These are phyloP conservation scores for Athetis lepigone DNA, from an alignment of 2,888 invertebrate species.

Conservation along the genomic window DNA sequence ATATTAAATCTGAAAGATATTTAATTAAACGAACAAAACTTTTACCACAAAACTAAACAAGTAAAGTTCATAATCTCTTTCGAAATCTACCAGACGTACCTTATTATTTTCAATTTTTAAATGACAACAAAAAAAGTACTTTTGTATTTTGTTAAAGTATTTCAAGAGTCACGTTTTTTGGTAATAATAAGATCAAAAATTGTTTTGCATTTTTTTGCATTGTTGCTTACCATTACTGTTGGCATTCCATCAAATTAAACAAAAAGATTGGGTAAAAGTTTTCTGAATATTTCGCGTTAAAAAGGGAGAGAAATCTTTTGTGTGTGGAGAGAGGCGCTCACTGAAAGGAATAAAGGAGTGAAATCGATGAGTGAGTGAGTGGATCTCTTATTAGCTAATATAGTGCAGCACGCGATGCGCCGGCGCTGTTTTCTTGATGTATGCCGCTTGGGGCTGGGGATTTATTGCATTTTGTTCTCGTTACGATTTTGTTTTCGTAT, in stretches of 20 bases:
- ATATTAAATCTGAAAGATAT: neutral
- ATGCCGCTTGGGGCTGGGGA: constrained; percentile 46
- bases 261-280: constrained; percentile 28
- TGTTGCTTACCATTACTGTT: constrained; percentile 39
- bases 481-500: neutral
- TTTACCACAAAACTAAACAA: constrained; percentile 4
- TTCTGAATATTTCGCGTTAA: constrained; percentile 37
- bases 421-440: constrained; percentile 46
- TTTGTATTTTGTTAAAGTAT: constrained; percentile 42
- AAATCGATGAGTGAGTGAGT: constrained; percentile 73
- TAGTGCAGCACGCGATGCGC: constrained; percentile 77
- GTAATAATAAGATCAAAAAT: constrained; percentile 58
- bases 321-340: constrained; percentile 63
- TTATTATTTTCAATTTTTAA: constrained; percentile 50
- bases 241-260: constrained; percentile 51
- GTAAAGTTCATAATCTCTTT: constrained; percentile 32
- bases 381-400: constrained; percentile 79
- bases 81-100: constrained; percentile 42
- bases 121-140: constrained; percentile 51
- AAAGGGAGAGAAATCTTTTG: constrained; percentile 56
- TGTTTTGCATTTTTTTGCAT: constrained; percentile 43
- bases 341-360: constrained; percentile 72
- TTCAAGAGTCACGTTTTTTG: constrained; percentile 60
- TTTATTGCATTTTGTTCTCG: neutral
- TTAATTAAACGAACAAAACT: constrained; percentile 5